Conservation (phyloP, 2,888 invertebrate genomes). For the Cylloceria caligata region DNA sequence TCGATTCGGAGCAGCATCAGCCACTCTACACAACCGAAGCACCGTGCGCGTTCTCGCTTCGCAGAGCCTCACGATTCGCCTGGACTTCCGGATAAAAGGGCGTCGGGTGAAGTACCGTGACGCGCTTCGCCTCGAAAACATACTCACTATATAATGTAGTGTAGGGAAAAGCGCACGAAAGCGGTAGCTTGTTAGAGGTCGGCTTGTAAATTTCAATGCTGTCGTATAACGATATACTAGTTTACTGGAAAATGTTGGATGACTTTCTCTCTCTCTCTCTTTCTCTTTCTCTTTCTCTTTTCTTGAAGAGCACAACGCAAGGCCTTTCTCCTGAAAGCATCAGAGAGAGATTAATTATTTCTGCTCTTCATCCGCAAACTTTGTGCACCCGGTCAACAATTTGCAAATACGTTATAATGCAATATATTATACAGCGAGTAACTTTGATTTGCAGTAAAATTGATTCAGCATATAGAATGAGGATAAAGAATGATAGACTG, state of each 20-base stretch:
- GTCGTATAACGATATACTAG: background rate
- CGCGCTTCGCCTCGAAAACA: constrained; percentile 32
- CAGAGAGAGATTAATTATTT: constrained; percentile 14
- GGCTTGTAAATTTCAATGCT: constrained; percentile 5
- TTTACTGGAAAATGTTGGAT: background rate
- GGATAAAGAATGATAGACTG: background rate
- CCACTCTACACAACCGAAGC: constrained; percentile 48
- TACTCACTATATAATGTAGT: constrained; percentile 11
- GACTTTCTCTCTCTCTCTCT: background rate
- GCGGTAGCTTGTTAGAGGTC: constrained; percentile 1
- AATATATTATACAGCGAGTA: background rate
- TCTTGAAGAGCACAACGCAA: background rate
- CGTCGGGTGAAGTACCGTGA: constrained; percentile 72
- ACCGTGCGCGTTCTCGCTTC: constrained; percentile 63
- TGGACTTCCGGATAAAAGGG: constrained; percentile 79
- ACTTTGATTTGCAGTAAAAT: background rate
- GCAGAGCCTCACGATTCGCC: constrained; percentile 63
- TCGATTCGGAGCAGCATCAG: constrained; percentile 80
- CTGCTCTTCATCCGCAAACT: constrained; percentile 2
- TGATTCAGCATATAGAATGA: background rate
- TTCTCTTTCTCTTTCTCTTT: background rate
- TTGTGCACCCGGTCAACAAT: background rate
- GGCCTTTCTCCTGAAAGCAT: background rate
- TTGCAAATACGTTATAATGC: background rate
- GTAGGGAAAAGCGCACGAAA: constrained; percentile 5